These are phyloP conservation scores for Rhagoletis zephyria DNA, from an alignment of 1,140 invertebrate genomes.

Conservation along the genomic window DNA sequence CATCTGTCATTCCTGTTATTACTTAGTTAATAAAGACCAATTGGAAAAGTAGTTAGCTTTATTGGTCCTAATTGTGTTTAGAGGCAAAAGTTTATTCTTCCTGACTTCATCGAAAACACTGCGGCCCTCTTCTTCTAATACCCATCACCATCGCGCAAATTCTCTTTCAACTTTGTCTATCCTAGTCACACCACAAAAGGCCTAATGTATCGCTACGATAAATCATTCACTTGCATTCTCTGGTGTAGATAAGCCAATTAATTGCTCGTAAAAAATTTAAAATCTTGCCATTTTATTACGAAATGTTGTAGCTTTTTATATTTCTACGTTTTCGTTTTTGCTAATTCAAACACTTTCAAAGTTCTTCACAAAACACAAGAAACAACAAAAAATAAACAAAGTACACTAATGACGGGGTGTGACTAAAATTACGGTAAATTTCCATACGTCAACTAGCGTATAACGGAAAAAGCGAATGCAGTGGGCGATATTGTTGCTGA, in stretches of 20 bases:
- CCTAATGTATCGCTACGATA: neutral
- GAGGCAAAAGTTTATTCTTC: too few relatives aligned
- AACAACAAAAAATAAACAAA: neutral
- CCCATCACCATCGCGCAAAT: too few relatives aligned
- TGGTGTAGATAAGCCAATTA: neutral
- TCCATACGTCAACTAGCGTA: neutral
- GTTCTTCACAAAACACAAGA: neutral
- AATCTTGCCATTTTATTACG: neutral
- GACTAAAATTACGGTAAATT: neutral
- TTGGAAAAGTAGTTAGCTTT: too few relatives aligned
- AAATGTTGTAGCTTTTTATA: neutral
- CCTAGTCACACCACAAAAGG: too few relatives aligned
- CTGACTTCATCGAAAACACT: too few relatives aligned
- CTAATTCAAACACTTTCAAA: neutral
- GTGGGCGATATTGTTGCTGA: neutral
- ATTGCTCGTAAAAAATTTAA: neutral
- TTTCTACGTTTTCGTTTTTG: neutral
- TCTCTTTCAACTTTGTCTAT: too few relatives aligned
- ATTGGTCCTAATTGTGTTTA: too few relatives aligned
- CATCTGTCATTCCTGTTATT: too few relatives aligned
- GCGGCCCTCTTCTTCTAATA: too few relatives aligned
- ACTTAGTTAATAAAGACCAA: too few relatives aligned
- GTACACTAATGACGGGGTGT: neutral
- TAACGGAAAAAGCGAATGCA: conserved; percentile 15
- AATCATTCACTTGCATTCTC: neutral